Percentiles rank a stretch among this genome's conserved stretches.
Evolutionary conservation across 2,888 invertebrate species (phyloP).

Genomic region (Helicoverpa assulta): DNA sequence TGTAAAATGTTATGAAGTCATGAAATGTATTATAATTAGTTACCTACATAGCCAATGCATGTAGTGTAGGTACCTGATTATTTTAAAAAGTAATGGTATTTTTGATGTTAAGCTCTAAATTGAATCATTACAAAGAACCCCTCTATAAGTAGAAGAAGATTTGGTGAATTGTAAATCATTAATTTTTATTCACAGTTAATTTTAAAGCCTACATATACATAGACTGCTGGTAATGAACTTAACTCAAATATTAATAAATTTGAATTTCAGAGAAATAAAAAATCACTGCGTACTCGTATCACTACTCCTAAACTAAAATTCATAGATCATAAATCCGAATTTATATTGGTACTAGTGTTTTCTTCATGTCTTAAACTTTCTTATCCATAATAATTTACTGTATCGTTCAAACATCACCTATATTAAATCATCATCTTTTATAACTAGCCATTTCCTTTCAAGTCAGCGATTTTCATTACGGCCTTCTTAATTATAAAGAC

Average conservation of each 20-base stretch:
- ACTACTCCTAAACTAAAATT: no score
- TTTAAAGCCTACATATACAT: no score
- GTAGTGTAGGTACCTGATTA: neutral
- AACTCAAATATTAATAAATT: no score
- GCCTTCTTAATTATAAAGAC: constrained; percentile 8
- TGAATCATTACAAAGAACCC: constrained; percentile 22
- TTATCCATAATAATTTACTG: neutral
- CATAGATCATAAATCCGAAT: no score
- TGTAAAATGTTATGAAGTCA: constrained; percentile 8
- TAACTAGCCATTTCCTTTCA: constrained; percentile 1
- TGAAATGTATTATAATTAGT: constrained; percentile 21
- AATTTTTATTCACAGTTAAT: no score
- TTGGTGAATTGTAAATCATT: no score
- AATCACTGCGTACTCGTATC: neutral
- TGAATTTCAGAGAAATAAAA: neutral
- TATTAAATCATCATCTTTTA: neutral
- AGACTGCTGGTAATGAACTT: no score
- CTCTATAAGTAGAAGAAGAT: neutral
- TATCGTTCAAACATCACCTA: constrained; percentile 6
- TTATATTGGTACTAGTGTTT: no score
- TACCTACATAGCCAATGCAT: neutral
- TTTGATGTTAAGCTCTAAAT: constrained; percentile 21
- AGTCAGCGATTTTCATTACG: neutral
- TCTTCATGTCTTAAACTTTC: no score
- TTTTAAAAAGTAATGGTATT: constrained; percentile 5